Evolutionary conservation across 2,888 invertebrate species (phyloP), one percentile per base, ranked within the genome.

Genomic region (Acleris laterana): DNA sequence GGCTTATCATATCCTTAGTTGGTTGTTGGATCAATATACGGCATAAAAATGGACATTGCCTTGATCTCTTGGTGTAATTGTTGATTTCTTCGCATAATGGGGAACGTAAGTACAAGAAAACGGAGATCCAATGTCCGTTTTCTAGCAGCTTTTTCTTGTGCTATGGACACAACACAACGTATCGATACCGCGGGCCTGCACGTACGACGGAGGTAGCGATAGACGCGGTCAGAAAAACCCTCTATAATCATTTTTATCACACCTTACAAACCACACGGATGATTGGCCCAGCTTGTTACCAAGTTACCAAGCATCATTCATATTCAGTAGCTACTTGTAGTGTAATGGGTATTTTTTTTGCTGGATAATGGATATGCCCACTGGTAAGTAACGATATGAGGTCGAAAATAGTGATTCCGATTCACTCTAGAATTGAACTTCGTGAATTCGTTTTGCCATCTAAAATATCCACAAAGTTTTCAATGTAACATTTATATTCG

Each of bases 191-290:
- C 61, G 66, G 50, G 57, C 66, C 57, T 22, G 38, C 66, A 66
- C 66, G 66, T 62, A 61, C 66, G 38, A 6, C 48, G 19, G 66
- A 44, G 62, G 66, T 57, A 57, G 57, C 65, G 50, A 65, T 66
- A 62, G 51, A 51, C 44, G 57, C 25, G 42, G 50, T 56, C 58
- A 66, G 62, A 62, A 66, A 66, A 66, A 66, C 61, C 61, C 13
- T 55, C 51, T 46, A 56, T 38, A 13, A 38, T 38, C 38, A 38
- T 38, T 38, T 9, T 65, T 65, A 66, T 66, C 66, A 66, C 66
- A 65, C 52, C 52, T 66, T 62, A 52, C 65, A 19, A 32, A 56
- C 53, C 28, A 51, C 51, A 22, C 20, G 55, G 51, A 38, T 65
- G 57, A 62, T 62, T 62, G 62, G 56, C 46, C 56, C 20, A 28